These are phyloP conservation scores for Falcunculus frontatus DNA, from an alignment of 2,113 vertebrate species.

Conservation along the genomic window DNA sequence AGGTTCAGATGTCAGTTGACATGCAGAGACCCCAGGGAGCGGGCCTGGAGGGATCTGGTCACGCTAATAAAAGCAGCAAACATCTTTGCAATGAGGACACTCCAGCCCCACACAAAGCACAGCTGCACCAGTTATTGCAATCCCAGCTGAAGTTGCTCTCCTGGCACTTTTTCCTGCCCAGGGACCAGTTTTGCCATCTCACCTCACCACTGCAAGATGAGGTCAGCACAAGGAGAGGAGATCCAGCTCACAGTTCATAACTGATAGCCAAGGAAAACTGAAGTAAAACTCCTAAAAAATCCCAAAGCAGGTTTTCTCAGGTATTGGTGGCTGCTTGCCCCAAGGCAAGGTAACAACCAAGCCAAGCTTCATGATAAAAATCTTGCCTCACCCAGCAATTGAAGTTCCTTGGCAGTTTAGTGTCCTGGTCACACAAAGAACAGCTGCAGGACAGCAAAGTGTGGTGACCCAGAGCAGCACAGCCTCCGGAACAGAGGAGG, in stretches of 20 bases:
- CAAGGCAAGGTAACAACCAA: neutral
- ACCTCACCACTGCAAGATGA: neutral
- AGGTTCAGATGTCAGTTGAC: neutral
- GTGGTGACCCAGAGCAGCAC: neutral
- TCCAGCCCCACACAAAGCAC: neutral
- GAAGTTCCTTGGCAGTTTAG: neutral
- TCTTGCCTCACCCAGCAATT: neutral
- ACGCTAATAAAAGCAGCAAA: neutral
- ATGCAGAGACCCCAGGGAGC: neutral
- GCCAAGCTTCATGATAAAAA: neutral
- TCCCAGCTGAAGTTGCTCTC: neutral
- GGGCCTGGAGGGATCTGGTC: neutral
- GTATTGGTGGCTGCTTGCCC: neutral
- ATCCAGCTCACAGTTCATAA: neutral
- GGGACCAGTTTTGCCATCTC: neutral
- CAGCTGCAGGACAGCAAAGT: neutral
- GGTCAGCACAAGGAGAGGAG: neutral
- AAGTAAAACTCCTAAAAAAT: neutral
- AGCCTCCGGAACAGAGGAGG: neutral
- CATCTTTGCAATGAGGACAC: neutral
- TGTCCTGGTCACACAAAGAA: neutral
- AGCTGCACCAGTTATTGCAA: neutral
- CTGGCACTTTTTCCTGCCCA: neutral
- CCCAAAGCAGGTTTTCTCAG: neutral
- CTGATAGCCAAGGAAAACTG: neutral